phyloP scores from a whole-genome alignment of 2,888 invertebrate genomes.

The Bombyx huttoni region DNA sequence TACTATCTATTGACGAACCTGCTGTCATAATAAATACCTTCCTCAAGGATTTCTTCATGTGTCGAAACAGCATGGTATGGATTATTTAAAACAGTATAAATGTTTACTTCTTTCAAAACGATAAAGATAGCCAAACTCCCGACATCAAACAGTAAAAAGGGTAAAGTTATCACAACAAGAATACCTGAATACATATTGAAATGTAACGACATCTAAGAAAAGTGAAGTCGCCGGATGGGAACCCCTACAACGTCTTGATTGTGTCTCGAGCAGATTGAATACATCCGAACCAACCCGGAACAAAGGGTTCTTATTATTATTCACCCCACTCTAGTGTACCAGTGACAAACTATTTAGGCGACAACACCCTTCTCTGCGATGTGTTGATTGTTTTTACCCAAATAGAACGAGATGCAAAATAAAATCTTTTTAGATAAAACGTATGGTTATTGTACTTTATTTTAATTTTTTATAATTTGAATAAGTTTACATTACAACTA shows the following conservation, averaged over 20 bases:
- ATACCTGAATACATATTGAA: slow-evolving; percentile 4
- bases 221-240: slow-evolving; percentile 15
- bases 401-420: slow-evolving; percentile 13
- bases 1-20: too few relatives aligned
- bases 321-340: slow-evolving; percentile 48
- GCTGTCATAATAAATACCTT: too few relatives aligned
- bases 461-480: not conserved
- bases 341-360: slow-evolving; percentile 54
- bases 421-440: slow-evolving; percentile 9
- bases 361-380: slow-evolving; percentile 30
- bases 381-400: slow-evolving; percentile 36
- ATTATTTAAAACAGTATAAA: too few relatives aligned
- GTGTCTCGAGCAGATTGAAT: slow-evolving; percentile 60
- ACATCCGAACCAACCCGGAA: slow-evolving; percentile 44
- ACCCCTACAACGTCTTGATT: slow-evolving; percentile 44
- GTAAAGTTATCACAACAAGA: not conserved
- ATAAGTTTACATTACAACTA: too few relatives aligned
- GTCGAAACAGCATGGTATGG: too few relatives aligned
- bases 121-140: not conserved
- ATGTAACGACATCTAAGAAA: slow-evolving; percentile 1
- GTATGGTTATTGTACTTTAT: not conserved
- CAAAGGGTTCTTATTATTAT: slow-evolving; percentile 67
- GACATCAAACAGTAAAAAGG: not conserved
- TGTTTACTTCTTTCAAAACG: not conserved
- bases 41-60: too few relatives aligned